phyloP scores from a whole-genome alignment of 2,113 vertebrate genomes.

The Myiopsitta monachus region DNA sequence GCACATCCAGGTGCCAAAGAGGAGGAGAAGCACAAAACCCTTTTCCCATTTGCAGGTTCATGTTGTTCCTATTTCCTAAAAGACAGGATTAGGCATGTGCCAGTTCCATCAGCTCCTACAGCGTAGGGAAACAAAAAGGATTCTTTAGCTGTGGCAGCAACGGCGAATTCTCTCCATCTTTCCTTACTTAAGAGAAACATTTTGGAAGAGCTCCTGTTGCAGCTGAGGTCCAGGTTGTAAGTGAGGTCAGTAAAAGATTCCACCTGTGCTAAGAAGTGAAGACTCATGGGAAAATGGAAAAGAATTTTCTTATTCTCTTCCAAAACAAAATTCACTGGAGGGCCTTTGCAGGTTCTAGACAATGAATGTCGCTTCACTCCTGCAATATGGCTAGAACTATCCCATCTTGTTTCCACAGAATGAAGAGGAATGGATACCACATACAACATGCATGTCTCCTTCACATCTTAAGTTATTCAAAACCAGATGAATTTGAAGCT shows the following conservation, averaged over 20 bases:
- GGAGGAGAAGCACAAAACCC: neutral
- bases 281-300: neutral
- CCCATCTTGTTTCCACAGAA: neutral
- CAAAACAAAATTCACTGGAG: neutral
- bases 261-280: neutral
- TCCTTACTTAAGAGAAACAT: neutral
- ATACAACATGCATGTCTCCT: neutral
- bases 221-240: neutral
- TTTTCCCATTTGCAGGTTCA: neutral
- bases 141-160: neutral
- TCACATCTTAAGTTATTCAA: neutral
- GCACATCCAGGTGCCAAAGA: neutral
- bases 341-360: neutral
- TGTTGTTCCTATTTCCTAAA: neutral
- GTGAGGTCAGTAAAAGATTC: neutral
- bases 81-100: neutral
- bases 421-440: neutral
- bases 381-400: neutral
- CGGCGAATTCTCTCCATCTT: neutral
- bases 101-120: neutral
- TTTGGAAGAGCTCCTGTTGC: neutral
- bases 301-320: neutral
- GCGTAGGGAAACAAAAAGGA: neutral
- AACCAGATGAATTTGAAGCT: constrained; percentile 7
- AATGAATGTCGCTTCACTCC: neutral